phyloP scores from a whole-genome alignment of 2,113 vertebrate species.

The Aix galericulata region DNA sequence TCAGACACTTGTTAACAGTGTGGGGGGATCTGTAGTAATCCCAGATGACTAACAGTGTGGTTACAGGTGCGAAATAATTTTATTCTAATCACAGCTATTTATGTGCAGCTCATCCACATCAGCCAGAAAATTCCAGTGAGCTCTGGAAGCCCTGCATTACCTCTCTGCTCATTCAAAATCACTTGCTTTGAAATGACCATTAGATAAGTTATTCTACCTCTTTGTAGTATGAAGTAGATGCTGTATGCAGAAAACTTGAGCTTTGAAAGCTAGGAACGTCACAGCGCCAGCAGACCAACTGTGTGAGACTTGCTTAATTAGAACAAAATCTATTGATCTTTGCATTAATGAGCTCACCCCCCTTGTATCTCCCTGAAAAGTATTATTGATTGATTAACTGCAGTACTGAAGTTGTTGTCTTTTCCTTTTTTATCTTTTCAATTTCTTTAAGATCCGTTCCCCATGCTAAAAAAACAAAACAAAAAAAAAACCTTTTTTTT shows the following conservation, averaged over 20 bases:
- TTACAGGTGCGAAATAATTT: background rate
- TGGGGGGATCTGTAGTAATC: background rate
- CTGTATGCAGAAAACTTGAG: background rate
- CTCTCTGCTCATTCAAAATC: background rate
- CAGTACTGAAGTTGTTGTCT: background rate
- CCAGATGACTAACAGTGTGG: background rate
- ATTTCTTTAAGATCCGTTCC: background rate
- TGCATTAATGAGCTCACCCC: background rate
- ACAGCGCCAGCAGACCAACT: background rate
- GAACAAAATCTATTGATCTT: background rate
- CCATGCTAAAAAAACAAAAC: background rate
- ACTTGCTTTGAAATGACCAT: background rate
- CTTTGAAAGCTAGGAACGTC: background rate
- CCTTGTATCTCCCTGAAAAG: background rate
- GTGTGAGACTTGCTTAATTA: background rate
- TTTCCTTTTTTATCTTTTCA: background rate
- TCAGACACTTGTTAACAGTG: background rate
- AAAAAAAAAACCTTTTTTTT: background rate
- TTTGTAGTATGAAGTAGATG: background rate
- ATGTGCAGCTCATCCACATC: background rate
- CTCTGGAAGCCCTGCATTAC: background rate
- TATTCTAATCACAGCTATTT: background rate
- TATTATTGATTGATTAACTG: background rate
- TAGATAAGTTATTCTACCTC: background rate
- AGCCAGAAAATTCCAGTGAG: background rate